Evolutionary conservation across 2,797 vertebrate species (phyloP).

Genomic region (Myripristis murdjan): DNA sequence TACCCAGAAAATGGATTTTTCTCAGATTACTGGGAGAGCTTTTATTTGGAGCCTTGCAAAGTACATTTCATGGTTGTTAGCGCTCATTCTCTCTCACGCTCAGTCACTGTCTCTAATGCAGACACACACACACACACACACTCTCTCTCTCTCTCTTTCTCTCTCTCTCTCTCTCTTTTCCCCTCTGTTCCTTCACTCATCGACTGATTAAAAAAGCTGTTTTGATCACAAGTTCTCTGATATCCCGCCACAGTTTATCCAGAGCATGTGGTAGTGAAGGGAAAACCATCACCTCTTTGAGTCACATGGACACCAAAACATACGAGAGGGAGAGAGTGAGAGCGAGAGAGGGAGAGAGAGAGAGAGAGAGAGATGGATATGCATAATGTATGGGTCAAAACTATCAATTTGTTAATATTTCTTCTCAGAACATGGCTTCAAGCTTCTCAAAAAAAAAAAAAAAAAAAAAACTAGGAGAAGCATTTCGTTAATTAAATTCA

Average conservation of each 20-base stretch:
- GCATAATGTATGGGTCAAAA: slow-evolving; percentile 51
- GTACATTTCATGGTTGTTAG: slow-evolving; percentile 75
- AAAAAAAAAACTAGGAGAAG: slow-evolving; percentile 63
- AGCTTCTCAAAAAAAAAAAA: slow-evolving; percentile 70
- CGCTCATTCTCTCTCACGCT: slow-evolving; percentile 50
- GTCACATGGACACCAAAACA: slow-evolving; percentile 51
- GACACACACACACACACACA: slow-evolving; percentile 36
- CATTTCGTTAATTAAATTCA: slow-evolving; percentile 63
- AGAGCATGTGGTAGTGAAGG: slow-evolving; percentile 22
- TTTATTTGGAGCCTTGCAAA: slow-evolving; percentile 81
- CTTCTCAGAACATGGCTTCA: slow-evolving; percentile 73
- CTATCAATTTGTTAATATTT: slow-evolving; percentile 50
- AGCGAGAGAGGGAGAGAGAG: too few species aligned
- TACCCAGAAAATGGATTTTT: slow-evolving; percentile 70
- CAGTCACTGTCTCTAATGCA: slow-evolving; percentile 17
- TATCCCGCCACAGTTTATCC: slow-evolving; percentile 35
- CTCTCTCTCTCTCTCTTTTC: too few species aligned
- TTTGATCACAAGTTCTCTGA: slow-evolving; percentile 17
- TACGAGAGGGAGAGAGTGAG: too few species aligned
- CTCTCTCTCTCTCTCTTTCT: slow-evolving; percentile 16
- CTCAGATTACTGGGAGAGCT: slow-evolving; percentile 74
- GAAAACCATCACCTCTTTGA: slow-evolving; percentile 35
- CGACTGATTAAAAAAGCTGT: slow-evolving; percentile 28
- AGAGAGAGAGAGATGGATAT: slow-evolving; percentile 41
- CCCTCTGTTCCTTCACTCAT: too few species aligned